These are phyloP conservation scores for Entomobrya proxima DNA, from an alignment of 2,888 invertebrate species.

Conservation along the genomic window DNA sequence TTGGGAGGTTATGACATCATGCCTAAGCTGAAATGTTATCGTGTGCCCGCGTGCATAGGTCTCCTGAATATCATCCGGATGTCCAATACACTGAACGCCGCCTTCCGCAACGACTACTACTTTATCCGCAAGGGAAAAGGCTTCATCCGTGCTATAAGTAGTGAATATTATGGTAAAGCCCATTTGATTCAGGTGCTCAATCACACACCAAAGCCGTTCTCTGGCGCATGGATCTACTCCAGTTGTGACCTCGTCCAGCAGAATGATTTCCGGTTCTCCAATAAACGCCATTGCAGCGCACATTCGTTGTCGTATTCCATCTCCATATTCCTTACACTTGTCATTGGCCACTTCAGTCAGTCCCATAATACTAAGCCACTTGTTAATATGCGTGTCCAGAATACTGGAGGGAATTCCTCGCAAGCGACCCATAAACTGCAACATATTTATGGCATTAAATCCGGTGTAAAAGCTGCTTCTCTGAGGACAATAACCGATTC, in stretches of 20 bases:
- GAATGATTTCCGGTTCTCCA: conserved; percentile 65
- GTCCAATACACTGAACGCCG: conserved; percentile 67
- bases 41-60: conserved; percentile 67
- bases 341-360: conserved; percentile 60
- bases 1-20: conserved; percentile 56
- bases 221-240: conserved; percentile 31
- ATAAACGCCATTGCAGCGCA: conserved; percentile 71
- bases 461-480: conserved; percentile 57
- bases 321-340: conserved; percentile 49
- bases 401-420: conserved; percentile 62
- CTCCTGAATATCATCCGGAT: conserved; percentile 55
- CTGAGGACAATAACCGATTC: conserved; percentile 72
- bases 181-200: conserved; percentile 56
- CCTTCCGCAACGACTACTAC: conserved; percentile 68
- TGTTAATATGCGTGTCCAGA: conserved; percentile 61
- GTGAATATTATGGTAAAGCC: conserved; percentile 69
- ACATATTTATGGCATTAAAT: conserved; percentile 70
- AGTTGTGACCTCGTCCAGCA: conserved; percentile 65
- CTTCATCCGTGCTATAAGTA: conserved; percentile 68
- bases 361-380: conserved; percentile 70
- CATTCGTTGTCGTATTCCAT: conserved; percentile 63
- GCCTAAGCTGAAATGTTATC: conserved; percentile 57
- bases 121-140: conserved; percentile 54
- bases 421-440: conserved; percentile 69
- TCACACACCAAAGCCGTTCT: conserved; percentile 68